Percentiles rank a stretch among this genome's conserved stretches.
phyloP scores from a whole-genome alignment of 1,140 invertebrate genomes.

The Cydia amplana region DNA sequence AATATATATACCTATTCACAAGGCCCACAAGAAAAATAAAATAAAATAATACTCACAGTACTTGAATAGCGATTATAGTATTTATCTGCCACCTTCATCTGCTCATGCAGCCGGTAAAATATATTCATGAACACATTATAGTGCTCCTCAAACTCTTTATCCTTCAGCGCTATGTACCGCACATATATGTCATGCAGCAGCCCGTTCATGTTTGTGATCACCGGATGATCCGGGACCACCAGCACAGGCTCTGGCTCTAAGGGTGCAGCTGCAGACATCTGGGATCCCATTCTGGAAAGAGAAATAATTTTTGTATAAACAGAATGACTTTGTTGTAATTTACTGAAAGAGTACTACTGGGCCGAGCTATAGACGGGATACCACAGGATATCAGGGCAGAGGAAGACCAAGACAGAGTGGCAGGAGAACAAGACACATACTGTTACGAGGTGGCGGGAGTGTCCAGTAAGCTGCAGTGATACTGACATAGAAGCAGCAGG shows the following conservation, averaged over 20 bases:
- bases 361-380: too few species aligned
- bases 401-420: too few species aligned
- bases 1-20: too few species aligned
- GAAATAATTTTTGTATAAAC: background rate
- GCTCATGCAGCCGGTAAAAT: constrained; percentile 45
- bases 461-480: too few species aligned
- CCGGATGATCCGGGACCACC: constrained; percentile 34
- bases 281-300: background rate
- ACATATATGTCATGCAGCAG: constrained; percentile 52
- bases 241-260: background rate
- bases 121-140: constrained; percentile 54
- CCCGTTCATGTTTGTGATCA: constrained; percentile 50
- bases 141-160: constrained; percentile 46
- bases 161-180: constrained; percentile 49
- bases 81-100: constrained; percentile 56
- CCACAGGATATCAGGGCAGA: too few species aligned
- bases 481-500: too few species aligned
- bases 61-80: constrained; percentile 56
- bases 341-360: too few species aligned
- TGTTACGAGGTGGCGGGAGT: too few species aligned
- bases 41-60: constrained; percentile 1
- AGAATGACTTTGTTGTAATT: background rate
- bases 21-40: background rate
- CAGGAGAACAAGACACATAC: too few species aligned
- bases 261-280: too few species aligned